Conservation (phyloP, 2,797 vertebrate species). For the Scolopax bukidnonensis region DNA sequence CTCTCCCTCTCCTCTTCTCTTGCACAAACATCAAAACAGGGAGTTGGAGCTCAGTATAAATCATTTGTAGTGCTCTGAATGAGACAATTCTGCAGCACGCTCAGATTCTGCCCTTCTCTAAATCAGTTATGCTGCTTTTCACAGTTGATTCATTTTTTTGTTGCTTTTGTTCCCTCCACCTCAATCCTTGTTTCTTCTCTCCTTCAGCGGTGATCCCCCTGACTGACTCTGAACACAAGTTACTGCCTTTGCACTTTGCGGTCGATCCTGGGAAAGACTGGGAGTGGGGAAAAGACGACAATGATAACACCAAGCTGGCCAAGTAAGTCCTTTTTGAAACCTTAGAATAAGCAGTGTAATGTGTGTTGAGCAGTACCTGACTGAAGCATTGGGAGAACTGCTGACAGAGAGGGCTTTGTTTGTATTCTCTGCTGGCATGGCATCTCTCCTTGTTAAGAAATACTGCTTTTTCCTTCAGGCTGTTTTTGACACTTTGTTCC, state of each 20-base stretch:
- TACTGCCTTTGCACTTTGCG: conserved; percentile 96
- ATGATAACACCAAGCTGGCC: conserved; percentile 93
- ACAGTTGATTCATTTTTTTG: not conserved
- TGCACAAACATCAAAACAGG: not conserved
- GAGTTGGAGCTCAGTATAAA: not conserved
- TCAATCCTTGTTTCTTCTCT: conserved; percentile 50
- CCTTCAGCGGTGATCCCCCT: conserved; percentile 95
- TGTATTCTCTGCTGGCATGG: not conserved
- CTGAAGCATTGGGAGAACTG: not conserved
- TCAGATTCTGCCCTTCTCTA: not conserved
- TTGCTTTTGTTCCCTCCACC: not conserved
- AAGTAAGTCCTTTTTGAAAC: conserved; percentile 83
- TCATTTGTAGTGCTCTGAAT: not conserved
- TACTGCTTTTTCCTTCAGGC: not conserved
- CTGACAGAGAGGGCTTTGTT: not conserved
- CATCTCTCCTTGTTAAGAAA: not conserved
- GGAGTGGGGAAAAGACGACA: conserved; percentile 98
- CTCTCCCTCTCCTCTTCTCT: not conserved
- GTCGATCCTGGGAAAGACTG: conserved; percentile 97
- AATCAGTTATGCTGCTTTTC: not conserved
- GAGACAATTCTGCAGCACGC: not conserved
- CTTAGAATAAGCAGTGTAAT: not conserved
- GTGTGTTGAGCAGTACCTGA: not conserved
- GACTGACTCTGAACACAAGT: conserved; percentile 98
- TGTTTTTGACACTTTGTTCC: conserved; percentile 18